Evolutionary conservation across 2,797 vertebrate genomes (phyloP).

Genomic region (Callimico goeldii): DNA sequence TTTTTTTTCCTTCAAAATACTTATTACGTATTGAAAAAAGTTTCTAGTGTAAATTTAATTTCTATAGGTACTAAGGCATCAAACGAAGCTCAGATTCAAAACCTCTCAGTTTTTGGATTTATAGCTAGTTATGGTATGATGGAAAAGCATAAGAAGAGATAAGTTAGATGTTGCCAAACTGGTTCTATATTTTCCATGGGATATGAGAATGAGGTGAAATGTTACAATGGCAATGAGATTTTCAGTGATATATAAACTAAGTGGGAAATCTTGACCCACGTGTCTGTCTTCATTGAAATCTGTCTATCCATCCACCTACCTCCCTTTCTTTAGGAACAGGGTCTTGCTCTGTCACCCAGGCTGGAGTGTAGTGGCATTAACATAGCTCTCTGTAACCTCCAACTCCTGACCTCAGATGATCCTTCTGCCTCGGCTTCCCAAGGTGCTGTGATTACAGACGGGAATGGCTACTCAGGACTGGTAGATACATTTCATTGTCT

Average conservation of each 20-base stretch:
- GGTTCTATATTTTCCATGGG: not conserved
- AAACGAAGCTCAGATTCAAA: conserved; percentile 14
- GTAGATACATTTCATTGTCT: not conserved
- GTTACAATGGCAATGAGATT: not conserved
- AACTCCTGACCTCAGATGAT: no score
- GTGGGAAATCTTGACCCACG: not conserved
- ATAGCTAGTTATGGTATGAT: not conserved
- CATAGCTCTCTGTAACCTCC: no score
- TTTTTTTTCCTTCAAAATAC: not conserved
- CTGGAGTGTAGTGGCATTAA: no score
- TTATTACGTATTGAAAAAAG: not conserved
- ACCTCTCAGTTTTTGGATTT: not conserved
- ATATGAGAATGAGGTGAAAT: not conserved
- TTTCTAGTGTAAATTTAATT: not conserved
- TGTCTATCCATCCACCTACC: no score
- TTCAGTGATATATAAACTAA: not conserved
- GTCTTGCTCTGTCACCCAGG: no score
- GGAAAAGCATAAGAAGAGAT: not conserved
- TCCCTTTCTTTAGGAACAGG: no score
- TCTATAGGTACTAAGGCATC: not conserved
- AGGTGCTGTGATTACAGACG: no score
- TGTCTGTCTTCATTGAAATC: no score
- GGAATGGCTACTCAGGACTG: no score
- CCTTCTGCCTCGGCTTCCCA: no score
- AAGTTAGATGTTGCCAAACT: not conserved